Conservation (phyloP, 2,888 invertebrate genomes). For the Tuta absoluta region DNA sequence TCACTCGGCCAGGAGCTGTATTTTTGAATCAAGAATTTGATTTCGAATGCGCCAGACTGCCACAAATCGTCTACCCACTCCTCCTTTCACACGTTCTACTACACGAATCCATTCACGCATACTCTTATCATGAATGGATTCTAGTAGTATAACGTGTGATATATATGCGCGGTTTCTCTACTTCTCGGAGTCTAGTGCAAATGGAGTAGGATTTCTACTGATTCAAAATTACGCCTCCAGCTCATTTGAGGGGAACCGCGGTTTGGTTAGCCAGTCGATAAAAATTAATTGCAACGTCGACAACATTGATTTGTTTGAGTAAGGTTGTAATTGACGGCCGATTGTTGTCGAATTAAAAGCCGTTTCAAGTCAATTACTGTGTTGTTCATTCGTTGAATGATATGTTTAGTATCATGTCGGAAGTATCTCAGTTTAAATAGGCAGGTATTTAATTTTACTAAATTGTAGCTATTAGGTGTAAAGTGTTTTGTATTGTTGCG, state of each 20-base stretch:
- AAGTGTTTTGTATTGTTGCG: neutral
- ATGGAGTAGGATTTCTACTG: too few relatives aligned
- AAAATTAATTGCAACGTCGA: constrained; percentile 14
- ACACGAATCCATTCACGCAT: too few relatives aligned
- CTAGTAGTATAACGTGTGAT: too few relatives aligned
- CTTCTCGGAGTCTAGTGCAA: too few relatives aligned
- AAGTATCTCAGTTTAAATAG: neutral
- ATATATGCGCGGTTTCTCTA: too few relatives aligned
- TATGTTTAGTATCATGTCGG: constrained; percentile 4
- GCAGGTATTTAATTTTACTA: neutral
- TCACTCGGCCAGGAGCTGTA: constrained; percentile 24
- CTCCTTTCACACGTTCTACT: too few relatives aligned
- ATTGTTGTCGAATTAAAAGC: constrained; percentile 4
- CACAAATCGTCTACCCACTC: too few relatives aligned
- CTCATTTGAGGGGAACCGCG: constrained; percentile 11
- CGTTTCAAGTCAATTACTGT: neutral
- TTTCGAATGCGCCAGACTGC: too few relatives aligned
- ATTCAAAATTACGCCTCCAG: neutral
- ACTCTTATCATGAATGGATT: too few relatives aligned
- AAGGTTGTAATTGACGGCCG: constrained; percentile 5
- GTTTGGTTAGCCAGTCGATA: constrained; percentile 8
- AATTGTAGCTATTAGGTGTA: neutral
- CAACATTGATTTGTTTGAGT: constrained; percentile 16
- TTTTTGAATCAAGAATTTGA: neutral
- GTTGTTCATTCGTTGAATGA: constrained; percentile 1